These are phyloP conservation scores for Timema cristinae DNA, from an alignment of 2,888 invertebrate species.

Conservation along the genomic window DNA sequence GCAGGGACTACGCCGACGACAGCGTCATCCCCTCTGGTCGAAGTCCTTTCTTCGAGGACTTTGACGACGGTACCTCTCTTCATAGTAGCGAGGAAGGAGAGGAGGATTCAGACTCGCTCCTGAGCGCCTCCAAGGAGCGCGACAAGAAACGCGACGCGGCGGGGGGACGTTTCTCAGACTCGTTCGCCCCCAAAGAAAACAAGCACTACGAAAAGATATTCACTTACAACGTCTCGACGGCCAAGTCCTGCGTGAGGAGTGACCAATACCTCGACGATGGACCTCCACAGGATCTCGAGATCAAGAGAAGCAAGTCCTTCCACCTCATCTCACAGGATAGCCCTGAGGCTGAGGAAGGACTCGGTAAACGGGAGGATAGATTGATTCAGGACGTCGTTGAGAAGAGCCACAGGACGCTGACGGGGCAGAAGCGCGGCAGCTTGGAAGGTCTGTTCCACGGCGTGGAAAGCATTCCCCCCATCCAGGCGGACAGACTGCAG, in stretches of 20 bases:
- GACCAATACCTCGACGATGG: slow-evolving; percentile 31
- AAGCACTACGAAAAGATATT: slow-evolving; percentile 30
- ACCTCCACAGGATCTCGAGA: slow-evolving; percentile 19
- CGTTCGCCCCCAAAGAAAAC: slow-evolving; percentile 23
- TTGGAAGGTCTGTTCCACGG: slow-evolving; percentile 45
- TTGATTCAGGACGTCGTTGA: slow-evolving; percentile 2
- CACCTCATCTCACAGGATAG: slow-evolving; percentile 36
- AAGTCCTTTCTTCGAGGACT: slow-evolving; percentile 27
- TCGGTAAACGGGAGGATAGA: neutral
- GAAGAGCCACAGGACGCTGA: slow-evolving; percentile 27
- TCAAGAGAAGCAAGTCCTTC: slow-evolving; percentile 39
- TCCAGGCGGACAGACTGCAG: slow-evolving; percentile 16
- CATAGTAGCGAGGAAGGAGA: slow-evolving; percentile 33
- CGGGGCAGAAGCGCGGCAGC: slow-evolving; percentile 40
- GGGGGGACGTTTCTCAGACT: neutral
- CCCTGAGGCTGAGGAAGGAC: slow-evolving; percentile 5
- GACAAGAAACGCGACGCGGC: slow-evolving; percentile 5
- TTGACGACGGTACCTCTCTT: slow-evolving; percentile 28
- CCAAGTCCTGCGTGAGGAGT: slow-evolving; percentile 13
- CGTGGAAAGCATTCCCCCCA: slow-evolving; percentile 34
- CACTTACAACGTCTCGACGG: slow-evolving; percentile 11
- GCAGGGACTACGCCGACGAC: slow-evolving; percentile 50
- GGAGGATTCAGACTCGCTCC: slow-evolving; percentile 61
- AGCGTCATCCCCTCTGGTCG: slow-evolving; percentile 10
- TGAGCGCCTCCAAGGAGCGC: slow-evolving; percentile 55